Conservation (phyloP, 2,797 vertebrate genomes). For the Falco concolor region DNA sequence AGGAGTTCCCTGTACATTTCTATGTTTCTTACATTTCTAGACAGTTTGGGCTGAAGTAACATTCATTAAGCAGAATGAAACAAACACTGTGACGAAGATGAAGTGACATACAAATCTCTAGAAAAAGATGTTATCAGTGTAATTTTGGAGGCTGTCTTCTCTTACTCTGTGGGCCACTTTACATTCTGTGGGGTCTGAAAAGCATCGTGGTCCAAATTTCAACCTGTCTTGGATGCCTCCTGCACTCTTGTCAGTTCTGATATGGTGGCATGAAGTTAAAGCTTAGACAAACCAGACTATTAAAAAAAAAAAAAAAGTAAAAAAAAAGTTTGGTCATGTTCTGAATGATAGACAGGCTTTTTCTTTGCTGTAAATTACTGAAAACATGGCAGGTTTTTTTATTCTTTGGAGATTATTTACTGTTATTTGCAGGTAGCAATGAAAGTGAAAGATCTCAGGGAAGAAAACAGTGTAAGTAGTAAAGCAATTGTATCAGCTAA, state of each 20-base stretch:
- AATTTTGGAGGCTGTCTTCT: neutral
- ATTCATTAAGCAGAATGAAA: neutral
- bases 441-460: neutral
- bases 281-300: neutral
- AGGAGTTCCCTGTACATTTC: neutral
- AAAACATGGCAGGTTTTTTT: neutral
- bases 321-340: neutral
- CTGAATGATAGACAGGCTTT: neutral
- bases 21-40: neutral
- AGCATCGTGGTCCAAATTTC: neutral
- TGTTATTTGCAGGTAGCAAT: neutral
- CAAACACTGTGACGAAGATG: neutral
- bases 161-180: neutral
- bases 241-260: neutral
- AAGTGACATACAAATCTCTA: neutral
- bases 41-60: neutral
- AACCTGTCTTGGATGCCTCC: neutral
- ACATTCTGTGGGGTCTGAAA: neutral
- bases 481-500: neutral
- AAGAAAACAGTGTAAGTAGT: neutral
- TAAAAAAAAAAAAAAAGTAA: neutral
- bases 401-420: neutral
- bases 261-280: neutral
- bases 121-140: neutral
- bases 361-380: neutral